Percentiles rank a stretch among this genome's conserved stretches.
Evolutionary conservation across 2,113 vertebrate genomes (phyloP).

Genomic region (Anhinga anhinga): DNA sequence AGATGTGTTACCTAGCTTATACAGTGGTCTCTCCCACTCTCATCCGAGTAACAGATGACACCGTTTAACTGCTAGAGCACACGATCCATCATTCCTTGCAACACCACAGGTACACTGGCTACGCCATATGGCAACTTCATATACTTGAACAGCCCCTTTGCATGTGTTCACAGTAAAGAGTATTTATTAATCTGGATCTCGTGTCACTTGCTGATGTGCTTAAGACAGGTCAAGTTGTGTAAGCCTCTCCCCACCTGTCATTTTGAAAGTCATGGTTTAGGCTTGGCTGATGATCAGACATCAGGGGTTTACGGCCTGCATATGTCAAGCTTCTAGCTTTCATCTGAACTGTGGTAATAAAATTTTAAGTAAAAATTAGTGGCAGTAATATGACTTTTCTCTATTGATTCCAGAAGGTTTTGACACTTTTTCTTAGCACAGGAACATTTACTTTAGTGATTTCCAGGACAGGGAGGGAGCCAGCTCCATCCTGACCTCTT

Average conservation of each 20-base stretch:
- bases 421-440: neutral
- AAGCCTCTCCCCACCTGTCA: neutral
- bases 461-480: neutral
- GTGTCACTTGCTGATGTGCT: neutral
- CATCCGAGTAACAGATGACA: constrained; percentile 55
- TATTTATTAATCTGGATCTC: constrained; percentile 19
- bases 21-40: neutral
- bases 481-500: neutral
- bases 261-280: constrained; percentile 7
- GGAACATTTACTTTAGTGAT: neutral
- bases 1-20: neutral
- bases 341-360: neutral
- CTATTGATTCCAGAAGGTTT: neutral
- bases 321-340: neutral
- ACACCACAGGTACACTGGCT: constrained; percentile 33
- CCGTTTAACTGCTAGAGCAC: constrained; percentile 32
- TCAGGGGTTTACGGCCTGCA: neutral
- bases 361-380: neutral
- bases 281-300: neutral
- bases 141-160: neutral
- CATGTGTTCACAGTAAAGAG: neutral
- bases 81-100: constrained; percentile 52
- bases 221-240: constrained; percentile 14
- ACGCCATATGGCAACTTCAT: constrained; percentile 39
- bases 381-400: neutral